phyloP scores from a whole-genome alignment of 2,797 vertebrate species.

The Pseudomugil gertrudae region DNA sequence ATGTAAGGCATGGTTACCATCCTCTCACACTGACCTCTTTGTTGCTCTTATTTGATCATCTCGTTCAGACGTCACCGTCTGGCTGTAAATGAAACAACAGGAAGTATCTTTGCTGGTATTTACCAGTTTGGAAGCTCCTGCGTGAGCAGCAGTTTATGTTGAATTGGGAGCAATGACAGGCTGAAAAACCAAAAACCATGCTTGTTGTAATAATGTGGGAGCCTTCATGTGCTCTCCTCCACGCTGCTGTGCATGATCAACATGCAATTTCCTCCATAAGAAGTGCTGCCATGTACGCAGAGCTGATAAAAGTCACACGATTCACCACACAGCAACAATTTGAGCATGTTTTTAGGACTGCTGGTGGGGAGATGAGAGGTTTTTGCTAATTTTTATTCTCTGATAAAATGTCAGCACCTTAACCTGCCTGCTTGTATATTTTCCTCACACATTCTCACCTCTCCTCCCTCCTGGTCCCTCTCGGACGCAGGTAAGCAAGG shows the following conservation, averaged over 20 bases:
- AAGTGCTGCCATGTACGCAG: neutral
- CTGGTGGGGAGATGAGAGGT: neutral
- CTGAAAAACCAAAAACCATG: too few relatives aligned
- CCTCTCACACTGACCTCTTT: too few relatives aligned
- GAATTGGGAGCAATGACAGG: neutral
- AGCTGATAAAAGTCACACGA: neutral
- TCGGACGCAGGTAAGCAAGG: conserved; percentile 33
- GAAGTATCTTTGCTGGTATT: too few relatives aligned
- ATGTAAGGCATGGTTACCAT: too few relatives aligned
- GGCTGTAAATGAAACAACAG: too few relatives aligned
- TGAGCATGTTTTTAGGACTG: neutral
- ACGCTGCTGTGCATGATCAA: neutral
- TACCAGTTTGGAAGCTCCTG: neutral
- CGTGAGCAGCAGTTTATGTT: neutral
- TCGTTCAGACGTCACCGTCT: too few relatives aligned
- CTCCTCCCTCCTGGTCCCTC: conserved; percentile 1
- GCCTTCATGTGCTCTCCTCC: neutral
- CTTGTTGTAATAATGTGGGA: neutral
- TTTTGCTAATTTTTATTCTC: too few relatives aligned
- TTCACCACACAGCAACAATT: neutral
- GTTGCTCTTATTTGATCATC: too few relatives aligned
- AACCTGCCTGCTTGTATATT: neutral
- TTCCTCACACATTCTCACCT: neutral
- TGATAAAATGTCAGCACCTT: neutral
- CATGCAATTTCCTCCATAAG: neutral